Conservation (phyloP, 2,113 vertebrate genomes). For the Eptesicus fuscus region DNA sequence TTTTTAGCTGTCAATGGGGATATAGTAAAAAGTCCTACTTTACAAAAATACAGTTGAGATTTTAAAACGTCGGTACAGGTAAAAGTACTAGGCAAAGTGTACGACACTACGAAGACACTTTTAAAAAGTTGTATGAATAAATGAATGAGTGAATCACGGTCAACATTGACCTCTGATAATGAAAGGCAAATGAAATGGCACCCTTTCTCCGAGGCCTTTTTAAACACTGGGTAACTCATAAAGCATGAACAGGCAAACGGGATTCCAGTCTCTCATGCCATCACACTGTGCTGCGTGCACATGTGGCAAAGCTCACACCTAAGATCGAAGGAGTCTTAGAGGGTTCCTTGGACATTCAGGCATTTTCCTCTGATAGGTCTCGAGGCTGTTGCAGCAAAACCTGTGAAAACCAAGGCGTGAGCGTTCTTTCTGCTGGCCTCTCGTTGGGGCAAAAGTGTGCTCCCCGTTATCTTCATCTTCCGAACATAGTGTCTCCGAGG, state of each 20-base stretch:
- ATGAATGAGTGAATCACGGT: background rate
- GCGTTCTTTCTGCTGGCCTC: slow-evolving; percentile 55
- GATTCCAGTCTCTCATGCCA: background rate
- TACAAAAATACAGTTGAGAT: background rate
- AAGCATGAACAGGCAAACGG: background rate
- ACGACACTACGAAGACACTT: background rate
- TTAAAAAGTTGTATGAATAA: background rate
- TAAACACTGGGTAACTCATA: background rate
- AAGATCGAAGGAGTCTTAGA: fast-evolving
- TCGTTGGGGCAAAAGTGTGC: background rate
- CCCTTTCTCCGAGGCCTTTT: background rate
- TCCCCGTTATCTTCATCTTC: slow-evolving; percentile 60
- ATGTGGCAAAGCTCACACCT: background rate
- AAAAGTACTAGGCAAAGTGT: background rate
- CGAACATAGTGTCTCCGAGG: background rate
- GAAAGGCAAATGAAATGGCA: background rate
- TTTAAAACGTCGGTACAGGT: background rate
- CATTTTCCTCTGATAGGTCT: slow-evolving; percentile 60
- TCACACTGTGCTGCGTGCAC: fast-evolving
- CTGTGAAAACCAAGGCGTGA: background rate
- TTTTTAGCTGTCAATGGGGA: background rate
- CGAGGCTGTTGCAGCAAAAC: slow-evolving; percentile 29
- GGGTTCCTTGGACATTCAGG: background rate
- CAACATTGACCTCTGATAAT: background rate
- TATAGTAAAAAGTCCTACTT: background rate